Evolutionary conservation across 2,797 vertebrate genomes (phyloP).

Genomic region (Pangasius sanitwongsei): DNA sequence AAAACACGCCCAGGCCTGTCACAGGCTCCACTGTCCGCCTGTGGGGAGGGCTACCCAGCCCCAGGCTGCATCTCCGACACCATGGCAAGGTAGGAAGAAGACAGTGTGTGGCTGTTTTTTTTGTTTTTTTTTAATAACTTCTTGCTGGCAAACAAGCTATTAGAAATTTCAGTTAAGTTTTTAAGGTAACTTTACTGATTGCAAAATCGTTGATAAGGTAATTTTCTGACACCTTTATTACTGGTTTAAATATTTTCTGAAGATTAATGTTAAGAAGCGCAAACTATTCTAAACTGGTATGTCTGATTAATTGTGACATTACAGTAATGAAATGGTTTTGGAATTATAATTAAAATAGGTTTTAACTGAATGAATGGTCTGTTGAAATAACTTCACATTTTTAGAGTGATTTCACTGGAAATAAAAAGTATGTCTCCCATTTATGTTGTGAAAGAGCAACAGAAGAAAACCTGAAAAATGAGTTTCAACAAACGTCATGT

Average conservation of each 20-base stretch:
- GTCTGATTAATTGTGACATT: background rate
- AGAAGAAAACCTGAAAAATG: conserved; percentile 7
- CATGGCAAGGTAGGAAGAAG: conserved; percentile 80
- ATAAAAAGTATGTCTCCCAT: background rate
- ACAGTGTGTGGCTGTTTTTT: background rate
- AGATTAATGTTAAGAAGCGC: background rate
- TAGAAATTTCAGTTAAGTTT: background rate
- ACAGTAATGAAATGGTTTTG: background rate
- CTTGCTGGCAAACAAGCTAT: background rate
- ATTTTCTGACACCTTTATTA: background rate
- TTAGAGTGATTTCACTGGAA: background rate
- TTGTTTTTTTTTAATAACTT: background rate
- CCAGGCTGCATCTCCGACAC: conserved; percentile 93
- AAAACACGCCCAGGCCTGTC: conserved; percentile 83
- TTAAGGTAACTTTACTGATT: background rate
- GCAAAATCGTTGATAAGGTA: background rate
- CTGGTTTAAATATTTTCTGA: background rate
- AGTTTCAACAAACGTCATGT: background rate
- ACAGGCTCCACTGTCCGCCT: conserved; percentile 79
- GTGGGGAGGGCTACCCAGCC: conserved; percentile 91
- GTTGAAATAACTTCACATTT: too few species aligned
- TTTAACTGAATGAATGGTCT: background rate
- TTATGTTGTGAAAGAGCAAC: background rate
- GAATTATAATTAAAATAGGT: background rate
- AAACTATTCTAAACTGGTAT: background rate